Evolutionary conservation across 1,140 invertebrate species (phyloP).

Genomic region (Drosophila subpulchrella): DNA sequence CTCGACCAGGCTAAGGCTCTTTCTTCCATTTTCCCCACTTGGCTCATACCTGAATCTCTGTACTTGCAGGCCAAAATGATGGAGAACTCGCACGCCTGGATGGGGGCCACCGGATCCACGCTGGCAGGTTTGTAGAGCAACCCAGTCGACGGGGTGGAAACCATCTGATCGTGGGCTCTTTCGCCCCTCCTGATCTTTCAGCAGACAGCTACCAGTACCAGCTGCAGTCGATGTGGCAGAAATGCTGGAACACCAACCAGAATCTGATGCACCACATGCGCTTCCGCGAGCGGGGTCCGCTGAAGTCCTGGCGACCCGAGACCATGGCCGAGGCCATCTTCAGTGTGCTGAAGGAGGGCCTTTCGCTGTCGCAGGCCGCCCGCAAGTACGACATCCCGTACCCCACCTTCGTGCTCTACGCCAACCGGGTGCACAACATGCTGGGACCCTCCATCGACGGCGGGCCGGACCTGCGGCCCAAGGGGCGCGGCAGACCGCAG

Average conservation of each 20-base stretch:
- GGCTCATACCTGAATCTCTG: conserved; percentile 18
- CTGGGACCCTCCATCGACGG: conserved; percentile 95
- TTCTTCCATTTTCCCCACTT: neutral
- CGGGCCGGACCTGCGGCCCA: conserved; percentile 94
- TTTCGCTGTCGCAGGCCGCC: conserved; percentile 95
- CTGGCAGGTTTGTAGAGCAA: conserved; percentile 91
- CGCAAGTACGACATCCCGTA: conserved; percentile 97
- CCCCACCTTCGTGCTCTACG: conserved; percentile 96
- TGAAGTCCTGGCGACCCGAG: conserved; percentile 97
- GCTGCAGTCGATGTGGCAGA: conserved; percentile 97
- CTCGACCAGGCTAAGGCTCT: conserved; percentile 15
- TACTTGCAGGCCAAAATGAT: conserved; percentile 92
- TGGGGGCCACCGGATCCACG: conserved; percentile 92
- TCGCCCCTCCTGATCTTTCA: conserved; percentile 54
- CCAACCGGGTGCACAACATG: conserved; percentile 97
- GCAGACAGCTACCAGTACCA: conserved; percentile 97
- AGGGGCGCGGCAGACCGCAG: conserved; percentile 94
- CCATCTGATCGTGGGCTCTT: conserved; percentile 23
- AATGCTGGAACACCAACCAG: conserved; percentile 95
- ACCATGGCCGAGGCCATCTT: conserved; percentile 97
- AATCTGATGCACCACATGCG: conserved; percentile 94
- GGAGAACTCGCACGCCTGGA: conserved; percentile 95
- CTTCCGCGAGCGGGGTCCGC: conserved; percentile 94
- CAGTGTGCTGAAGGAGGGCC: conserved; percentile 94
- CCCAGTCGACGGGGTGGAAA: conserved; percentile 4